Evolutionary conservation across 1,140 invertebrate species (phyloP).

Genomic region (Dendroctonus valens): DNA sequence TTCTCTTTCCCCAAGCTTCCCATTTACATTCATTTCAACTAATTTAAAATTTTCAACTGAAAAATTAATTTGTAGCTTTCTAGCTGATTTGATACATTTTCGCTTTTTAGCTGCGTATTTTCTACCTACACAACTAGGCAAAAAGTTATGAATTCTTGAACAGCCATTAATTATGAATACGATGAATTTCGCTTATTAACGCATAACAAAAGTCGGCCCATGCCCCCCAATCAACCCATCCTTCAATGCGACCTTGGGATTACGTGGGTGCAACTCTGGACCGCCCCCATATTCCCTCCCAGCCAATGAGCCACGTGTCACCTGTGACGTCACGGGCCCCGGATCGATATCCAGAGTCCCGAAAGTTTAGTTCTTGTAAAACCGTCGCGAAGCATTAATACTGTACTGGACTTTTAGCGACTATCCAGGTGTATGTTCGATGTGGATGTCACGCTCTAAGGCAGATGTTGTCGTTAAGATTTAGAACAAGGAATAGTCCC

Average conservation of each 20-base stretch:
- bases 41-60: no score
- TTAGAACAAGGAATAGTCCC: constrained; percentile 92
- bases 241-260: constrained; percentile 23
- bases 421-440: constrained; percentile 38
- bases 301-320: constrained; percentile 33
- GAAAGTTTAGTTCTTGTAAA: constrained; percentile 39
- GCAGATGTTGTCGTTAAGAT: constrained; percentile 90
- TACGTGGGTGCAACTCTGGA: constrained; percentile 17
- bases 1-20: no score
- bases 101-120: no score
- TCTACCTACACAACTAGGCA: neutral
- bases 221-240: constrained; percentile 4
- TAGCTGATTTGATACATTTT: no score
- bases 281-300: constrained; percentile 35
- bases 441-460: constrained; percentile 43
- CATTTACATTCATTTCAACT: no score
- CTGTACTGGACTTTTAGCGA: constrained; percentile 27
- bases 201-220: constrained; percentile 11
- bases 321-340: constrained; percentile 37
- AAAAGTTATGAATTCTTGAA: neutral
- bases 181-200: constrained; percentile 1
- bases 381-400: constrained; percentile 20
- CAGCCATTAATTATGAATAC: neutral
- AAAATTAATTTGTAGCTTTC: no score
- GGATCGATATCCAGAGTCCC: constrained; percentile 31